Percentiles rank a stretch among this genome's conserved stretches.
Evolutionary conservation across 1,140 invertebrate species (phyloP).

Genomic region (Spodoptera frugiperda): DNA sequence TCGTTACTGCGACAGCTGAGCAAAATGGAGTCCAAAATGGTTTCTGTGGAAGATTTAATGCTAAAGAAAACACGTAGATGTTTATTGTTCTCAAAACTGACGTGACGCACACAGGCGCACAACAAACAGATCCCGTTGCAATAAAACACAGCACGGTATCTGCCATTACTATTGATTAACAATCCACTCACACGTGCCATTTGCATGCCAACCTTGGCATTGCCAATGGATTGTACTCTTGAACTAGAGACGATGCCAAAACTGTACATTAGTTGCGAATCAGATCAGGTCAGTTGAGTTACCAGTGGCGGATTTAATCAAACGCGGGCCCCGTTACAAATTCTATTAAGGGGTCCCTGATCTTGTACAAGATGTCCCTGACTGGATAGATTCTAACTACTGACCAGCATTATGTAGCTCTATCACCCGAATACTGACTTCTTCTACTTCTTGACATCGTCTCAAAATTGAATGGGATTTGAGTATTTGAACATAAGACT

Average conservation of each 20-base stretch:
- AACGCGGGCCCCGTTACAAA: too few relatives aligned
- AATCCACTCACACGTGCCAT: constrained; percentile 18
- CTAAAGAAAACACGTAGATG: not conserved
- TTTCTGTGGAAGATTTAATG: not conserved
- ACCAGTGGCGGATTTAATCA: not conserved
- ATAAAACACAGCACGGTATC: constrained; percentile 32
- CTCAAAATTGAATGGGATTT: too few relatives aligned
- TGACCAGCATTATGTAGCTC: too few relatives aligned
- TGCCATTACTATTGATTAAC: constrained; percentile 24
- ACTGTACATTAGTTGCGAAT: constrained; percentile 34
- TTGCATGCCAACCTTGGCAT: constrained; percentile 36
- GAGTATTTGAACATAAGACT: too few relatives aligned
- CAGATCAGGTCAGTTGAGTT: constrained; percentile 17
- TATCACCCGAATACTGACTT: too few relatives aligned
- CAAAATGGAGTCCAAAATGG: not conserved
- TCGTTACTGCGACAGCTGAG: not conserved
- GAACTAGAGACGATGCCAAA: constrained; percentile 40
- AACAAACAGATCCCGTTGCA: constrained; percentile 7
- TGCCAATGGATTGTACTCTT: constrained; percentile 21
- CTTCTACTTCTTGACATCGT: too few relatives aligned
- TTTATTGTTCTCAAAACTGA: not conserved
- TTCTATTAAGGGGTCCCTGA: too few relatives aligned
- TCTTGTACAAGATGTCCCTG: too few relatives aligned
- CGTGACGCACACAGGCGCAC: not conserved
- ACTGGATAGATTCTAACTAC: too few relatives aligned